phyloP scores from a whole-genome alignment of 2,797 vertebrate genomes.

The Falco naumanni region DNA sequence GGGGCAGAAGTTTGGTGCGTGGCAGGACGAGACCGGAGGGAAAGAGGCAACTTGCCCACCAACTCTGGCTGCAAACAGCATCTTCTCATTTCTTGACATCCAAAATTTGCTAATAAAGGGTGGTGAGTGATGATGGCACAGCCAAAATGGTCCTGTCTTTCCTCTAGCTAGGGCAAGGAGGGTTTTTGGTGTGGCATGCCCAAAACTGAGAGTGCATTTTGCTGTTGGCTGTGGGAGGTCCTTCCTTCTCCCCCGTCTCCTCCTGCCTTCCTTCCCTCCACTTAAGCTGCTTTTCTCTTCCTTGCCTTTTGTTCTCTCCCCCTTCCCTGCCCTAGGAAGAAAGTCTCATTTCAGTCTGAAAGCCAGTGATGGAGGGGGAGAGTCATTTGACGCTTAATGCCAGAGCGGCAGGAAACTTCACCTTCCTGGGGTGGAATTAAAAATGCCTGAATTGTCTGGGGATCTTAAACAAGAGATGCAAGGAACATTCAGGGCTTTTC shows the following conservation, averaged over 20 bases:
- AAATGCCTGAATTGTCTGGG: constrained; percentile 55
- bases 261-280: background rate
- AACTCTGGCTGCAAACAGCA: background rate
- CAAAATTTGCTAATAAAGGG: background rate
- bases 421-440: constrained; percentile 62
- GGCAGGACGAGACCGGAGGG: background rate
- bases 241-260: background rate
- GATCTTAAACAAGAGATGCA: constrained; percentile 61
- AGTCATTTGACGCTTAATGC: constrained; percentile 49
- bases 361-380: constrained; percentile 7
- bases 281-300: background rate
- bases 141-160: background rate
- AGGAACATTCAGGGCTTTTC: constrained; percentile 56
- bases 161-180: background rate
- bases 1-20: background rate
- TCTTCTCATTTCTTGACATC: background rate
- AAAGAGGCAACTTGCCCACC: background rate
- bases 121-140: background rate
- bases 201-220: background rate
- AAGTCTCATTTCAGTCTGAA: constrained; percentile 51
- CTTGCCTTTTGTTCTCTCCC: constrained; percentile 42
- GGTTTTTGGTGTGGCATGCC: background rate
- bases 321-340: constrained; percentile 1
- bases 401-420: constrained; percentile 47
- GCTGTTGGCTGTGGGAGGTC: background rate